Base-by-base conservation (phyloP, 2,888 invertebrate genomes). In the Lampropteryx suffumata region DNA sequence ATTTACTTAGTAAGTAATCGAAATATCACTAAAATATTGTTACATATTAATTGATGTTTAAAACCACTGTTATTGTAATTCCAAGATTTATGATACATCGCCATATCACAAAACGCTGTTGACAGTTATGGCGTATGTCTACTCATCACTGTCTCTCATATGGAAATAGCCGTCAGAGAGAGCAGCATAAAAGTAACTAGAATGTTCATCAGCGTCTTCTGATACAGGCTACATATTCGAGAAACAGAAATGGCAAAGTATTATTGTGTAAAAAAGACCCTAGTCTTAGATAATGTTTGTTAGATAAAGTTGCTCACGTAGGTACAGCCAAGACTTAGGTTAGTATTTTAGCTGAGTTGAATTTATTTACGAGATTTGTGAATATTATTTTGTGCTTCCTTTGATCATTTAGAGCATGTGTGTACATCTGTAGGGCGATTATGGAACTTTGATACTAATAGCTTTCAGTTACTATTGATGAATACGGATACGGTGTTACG, bases 251-350 rank as follows among this genome's bases (percentile, higher is more conserved):
- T 13, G 37, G 53, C 63, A 65, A 63, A 79, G 80, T 84, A 83
- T 82, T 83, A 79, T 75, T 72, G 70, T 73, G 69, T 71, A 66
- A 80, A 79, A 75, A 68, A 70, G 71, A 74, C 81, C 82, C 85
- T 86, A 86, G 86, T 86, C 84, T 76, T 84, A 86, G 83, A 67
- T 82, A 82, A 77, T 74, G 72, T 77, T 81, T 77, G 74, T 69
- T 71, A 65, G 82, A 68, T 76, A 71, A 76, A 75, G 67, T 61
- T 85, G 86, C 86, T 86, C 86, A 85, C 69, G 24, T 24, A 24
- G 6, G 6, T 58, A 69, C 71, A 73, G 74, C 76, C 74, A 76
- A 45, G 42, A 36, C 32, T 62, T 64, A 56, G 45, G 6, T 10
- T 60, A 54, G 47, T 50, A n/a, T 35, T 53, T 55, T 61, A 57